Percentiles rank a stretch among this genome's conserved stretches.
phyloP scores from a whole-genome alignment of 2,113 vertebrate genomes.

The Microtus richardsoni region DNA sequence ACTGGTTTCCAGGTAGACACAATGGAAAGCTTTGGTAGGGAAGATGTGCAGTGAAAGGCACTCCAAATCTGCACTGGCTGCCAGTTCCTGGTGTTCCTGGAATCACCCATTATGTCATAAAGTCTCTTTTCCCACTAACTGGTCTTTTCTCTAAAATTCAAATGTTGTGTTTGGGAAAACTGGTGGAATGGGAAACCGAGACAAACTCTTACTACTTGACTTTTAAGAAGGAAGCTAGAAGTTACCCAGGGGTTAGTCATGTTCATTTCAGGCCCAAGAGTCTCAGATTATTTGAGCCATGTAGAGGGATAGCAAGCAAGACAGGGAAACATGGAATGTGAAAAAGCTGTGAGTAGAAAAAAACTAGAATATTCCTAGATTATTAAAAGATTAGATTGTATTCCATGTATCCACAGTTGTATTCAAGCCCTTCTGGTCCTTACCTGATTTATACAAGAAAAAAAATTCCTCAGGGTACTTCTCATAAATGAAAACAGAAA shows the following conservation, averaged over 20 bases:
- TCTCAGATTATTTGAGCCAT: slow-evolving; percentile 1
- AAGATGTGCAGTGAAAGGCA: background rate
- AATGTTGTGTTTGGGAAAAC: background rate
- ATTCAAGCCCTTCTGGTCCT: background rate
- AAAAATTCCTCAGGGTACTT: background rate
- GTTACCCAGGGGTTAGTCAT: background rate
- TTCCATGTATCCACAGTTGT: background rate
- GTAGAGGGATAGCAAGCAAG: background rate
- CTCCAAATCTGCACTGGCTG: background rate
- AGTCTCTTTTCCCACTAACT: background rate
- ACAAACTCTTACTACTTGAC: background rate
- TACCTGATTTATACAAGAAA: background rate
- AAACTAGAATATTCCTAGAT: background rate
- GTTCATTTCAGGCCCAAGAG: background rate
- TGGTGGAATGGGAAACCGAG: background rate
- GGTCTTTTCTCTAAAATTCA: background rate
- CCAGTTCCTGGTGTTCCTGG: background rate
- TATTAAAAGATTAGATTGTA: background rate
- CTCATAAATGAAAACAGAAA: background rate
- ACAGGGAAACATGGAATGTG: background rate
- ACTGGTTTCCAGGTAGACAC: slow-evolving; percentile 1
- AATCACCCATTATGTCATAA: slow-evolving; percentile 18
- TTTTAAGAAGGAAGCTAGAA: background rate
- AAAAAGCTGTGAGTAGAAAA: background rate
- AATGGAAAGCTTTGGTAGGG: background rate